A percentile compares a stretch with the other conserved stretches of the same genome.
phyloP scores from a whole-genome alignment of 1,140 invertebrate genomes.

The Galendromus occidentalis region DNA sequence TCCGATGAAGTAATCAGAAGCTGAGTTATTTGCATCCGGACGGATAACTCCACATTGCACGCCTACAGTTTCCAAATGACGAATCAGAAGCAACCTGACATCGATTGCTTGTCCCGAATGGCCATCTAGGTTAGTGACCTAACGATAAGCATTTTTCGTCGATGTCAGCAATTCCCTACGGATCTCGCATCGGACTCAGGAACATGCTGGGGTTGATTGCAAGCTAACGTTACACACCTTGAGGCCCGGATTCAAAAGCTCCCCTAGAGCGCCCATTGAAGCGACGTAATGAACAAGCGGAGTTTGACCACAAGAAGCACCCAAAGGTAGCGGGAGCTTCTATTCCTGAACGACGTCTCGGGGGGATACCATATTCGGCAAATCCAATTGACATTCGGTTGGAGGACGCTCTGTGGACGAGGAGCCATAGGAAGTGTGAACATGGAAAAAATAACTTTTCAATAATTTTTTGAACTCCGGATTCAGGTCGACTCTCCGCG shows the following conservation, averaged over 20 bases:
- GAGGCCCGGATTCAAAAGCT: background rate
- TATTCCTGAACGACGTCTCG: too few species aligned
- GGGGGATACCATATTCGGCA: background rate
- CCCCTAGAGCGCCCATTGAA: background rate
- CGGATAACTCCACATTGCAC: background rate
- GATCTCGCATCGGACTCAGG: too few species aligned
- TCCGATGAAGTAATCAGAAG: background rate
- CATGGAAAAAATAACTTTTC: too few species aligned
- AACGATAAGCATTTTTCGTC: too few species aligned
- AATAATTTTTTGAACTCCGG: too few species aligned
- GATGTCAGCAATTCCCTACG: too few species aligned
- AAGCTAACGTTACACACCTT: background rate
- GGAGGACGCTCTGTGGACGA: background rate
- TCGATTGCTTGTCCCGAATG: background rate
- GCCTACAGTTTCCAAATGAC: background rate
- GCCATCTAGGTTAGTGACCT: background rate
- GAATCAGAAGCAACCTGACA: background rate
- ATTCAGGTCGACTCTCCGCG: too few species aligned
- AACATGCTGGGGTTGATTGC: too few species aligned
- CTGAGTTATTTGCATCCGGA: background rate
- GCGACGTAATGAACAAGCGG: background rate
- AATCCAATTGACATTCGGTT: background rate
- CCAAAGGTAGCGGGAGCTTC: background rate
- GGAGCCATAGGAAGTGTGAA: too few species aligned
- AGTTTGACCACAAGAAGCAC: background rate